Evolutionary conservation across 2,888 invertebrate species (phyloP), one percentile per base, ranked within the genome.

Genomic region (Desoria tigrina): DNA sequence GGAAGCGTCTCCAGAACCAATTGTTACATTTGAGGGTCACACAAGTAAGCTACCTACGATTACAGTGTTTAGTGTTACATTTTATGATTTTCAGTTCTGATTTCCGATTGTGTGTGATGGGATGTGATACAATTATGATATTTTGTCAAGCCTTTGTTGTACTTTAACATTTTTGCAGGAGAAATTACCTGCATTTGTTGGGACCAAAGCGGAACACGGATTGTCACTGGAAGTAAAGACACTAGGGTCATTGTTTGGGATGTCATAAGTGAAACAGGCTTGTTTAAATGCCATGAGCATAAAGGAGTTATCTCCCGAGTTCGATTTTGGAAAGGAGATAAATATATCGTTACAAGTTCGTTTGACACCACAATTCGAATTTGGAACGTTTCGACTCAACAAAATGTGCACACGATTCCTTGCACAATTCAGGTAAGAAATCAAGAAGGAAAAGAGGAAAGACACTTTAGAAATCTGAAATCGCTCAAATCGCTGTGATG

Each of bases 281-380:
- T 94, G 50, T 92, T 89, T 77, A 85, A 96, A 65, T 85, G 99
- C 68, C 88, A 87, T 78, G 97, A 96, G 0, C 98, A 99, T 81
- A 95, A 93, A 80, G 93, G 90, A 23, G 86, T 87, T 0, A 84
- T 99, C 21, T 98, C 96, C 0, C 89, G 91, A 82, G 81, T 89
- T 0, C 82, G 86, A 7, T 92, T 92, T 77, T 84, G 92, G 79
- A 84, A 85, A 64, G 83, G 87, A 63, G 84, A 86, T 73, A 85
- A 87, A 74, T 84, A 88, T 71, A 80, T 93, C 9, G 84, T 94
- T 7, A 90, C 91, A 76, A 86, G 90, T 42, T 95, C 96, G 0
- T 95, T 94, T 80, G 99, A 99, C 79, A 90, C 91, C 9, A 91
- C 91, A 79, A 86, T 99, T 0, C 98, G 97, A 81, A 94, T 99